Percentiles rank a stretch among this genome's conserved stretches.
These are phyloP conservation scores for Bombus fervidus DNA, from an alignment of 1,140 invertebrate species.

Conservation along the genomic window DNA sequence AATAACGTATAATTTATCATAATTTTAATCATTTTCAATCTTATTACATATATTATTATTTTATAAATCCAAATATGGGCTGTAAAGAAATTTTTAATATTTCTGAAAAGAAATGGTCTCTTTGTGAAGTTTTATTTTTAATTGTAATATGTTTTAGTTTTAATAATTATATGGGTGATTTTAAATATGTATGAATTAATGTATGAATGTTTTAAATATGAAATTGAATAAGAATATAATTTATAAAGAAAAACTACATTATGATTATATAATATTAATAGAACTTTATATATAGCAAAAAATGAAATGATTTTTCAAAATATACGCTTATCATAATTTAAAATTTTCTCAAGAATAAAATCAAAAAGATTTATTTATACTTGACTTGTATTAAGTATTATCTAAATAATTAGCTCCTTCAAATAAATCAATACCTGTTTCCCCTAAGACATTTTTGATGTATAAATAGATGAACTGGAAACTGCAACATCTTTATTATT, in stretches of 20 bases:
- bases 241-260: not conserved
- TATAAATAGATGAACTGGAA: constrained; percentile 56
- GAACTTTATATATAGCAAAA: too few species aligned
- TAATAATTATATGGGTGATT: not conserved
- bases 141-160: too few species aligned
- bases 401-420: constrained; percentile 63
- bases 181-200: not conserved
- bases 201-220: not conserved
- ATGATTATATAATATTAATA: too few species aligned
- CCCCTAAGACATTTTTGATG: constrained; percentile 64
- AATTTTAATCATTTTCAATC: not conserved
- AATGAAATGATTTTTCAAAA: too few species aligned
- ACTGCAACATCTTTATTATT: constrained; percentile 28
- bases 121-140: not conserved
- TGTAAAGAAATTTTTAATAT: too few species aligned
- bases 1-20: not conserved
- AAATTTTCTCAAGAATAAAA: not conserved
- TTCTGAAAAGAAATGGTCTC: too few species aligned
- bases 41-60: not conserved
- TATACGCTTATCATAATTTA: too few species aligned
- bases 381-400: not conserved
- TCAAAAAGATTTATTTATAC: not conserved
- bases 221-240: constrained; percentile 17
- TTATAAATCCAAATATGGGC: not conserved
- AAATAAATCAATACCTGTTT: constrained; percentile 66